Evolutionary conservation across 2,888 invertebrate genomes (phyloP).

Genomic region (Odontocolon sp.): DNA sequence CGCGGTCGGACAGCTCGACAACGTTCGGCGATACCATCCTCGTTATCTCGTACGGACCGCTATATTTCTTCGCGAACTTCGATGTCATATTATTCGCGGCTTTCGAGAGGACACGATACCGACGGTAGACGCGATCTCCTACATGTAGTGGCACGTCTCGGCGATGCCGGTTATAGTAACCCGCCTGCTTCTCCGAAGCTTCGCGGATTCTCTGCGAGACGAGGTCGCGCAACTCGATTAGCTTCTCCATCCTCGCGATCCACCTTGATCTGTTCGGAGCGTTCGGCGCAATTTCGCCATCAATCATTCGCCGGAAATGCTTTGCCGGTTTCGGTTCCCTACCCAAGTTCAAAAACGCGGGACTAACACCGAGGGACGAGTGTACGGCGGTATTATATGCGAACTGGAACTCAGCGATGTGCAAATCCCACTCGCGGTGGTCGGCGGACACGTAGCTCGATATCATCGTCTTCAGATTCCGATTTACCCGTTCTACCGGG

Average conservation of each 20-base stretch:
- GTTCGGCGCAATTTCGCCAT: neutral
- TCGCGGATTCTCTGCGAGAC: neutral
- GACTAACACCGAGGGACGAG: constrained; percentile 62
- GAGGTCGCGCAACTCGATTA: neutral
- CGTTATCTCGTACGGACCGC: constrained; percentile 54
- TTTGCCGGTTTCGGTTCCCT: constrained; percentile 39
- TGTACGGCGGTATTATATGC: no score
- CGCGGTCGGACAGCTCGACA: neutral
- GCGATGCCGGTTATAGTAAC: constrained; percentile 28
- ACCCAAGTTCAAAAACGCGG: constrained; percentile 66
- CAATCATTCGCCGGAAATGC: neutral
- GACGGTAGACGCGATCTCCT: constrained; percentile 2
- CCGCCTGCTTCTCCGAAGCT: constrained; percentile 19
- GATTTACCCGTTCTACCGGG: no score
- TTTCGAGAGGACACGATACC: constrained; percentile 53
- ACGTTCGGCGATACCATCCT: neutral
- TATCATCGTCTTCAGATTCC: no score
- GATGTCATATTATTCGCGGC: constrained; percentile 57
- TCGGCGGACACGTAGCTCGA: constrained; percentile 41
- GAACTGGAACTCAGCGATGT: constrained; percentile 65
- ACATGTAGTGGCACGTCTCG: neutral
- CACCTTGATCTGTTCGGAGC: neutral
- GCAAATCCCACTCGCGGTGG: constrained; percentile 64
- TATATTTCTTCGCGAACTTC: constrained; percentile 65
- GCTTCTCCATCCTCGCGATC: neutral